These are phyloP conservation scores for Pomatorhinus ruficollis DNA, from an alignment of 2,113 vertebrate genomes.

Conservation along the genomic window DNA sequence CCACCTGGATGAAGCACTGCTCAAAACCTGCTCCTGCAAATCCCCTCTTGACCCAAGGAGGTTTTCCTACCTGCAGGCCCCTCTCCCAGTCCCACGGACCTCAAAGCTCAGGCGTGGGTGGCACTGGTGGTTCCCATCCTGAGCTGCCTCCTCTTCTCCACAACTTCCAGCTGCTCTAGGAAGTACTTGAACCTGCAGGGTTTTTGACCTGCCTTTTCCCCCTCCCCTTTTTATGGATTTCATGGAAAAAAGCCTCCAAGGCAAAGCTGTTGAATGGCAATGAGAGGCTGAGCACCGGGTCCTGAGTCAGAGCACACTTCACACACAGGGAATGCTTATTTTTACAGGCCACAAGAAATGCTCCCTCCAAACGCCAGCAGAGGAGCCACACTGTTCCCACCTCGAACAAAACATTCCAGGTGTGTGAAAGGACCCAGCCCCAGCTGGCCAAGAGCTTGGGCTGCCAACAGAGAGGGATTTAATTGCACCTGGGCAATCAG, in stretches of 20 bases:
- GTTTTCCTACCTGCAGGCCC: slow-evolving; percentile 7
- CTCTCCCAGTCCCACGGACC: fast-evolving
- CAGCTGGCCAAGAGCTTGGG: neutral
- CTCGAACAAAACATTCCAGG: neutral
- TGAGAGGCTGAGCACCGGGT: neutral
- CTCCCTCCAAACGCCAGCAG: neutral
- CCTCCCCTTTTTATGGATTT: neutral
- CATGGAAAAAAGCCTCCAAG: neutral
- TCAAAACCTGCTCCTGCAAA: neutral
- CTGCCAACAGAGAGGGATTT: neutral
- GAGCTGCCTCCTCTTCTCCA: neutral
- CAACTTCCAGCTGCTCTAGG: neutral
- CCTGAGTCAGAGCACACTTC: neutral
- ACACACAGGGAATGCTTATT: neutral
- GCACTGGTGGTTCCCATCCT: neutral
- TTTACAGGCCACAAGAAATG: neutral
- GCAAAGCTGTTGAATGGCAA: neutral
- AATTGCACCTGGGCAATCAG: neutral
- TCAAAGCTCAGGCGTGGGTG: neutral
- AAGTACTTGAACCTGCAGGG: neutral
- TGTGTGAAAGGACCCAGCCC: neutral
- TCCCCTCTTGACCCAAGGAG: neutral
- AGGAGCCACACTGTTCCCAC: neutral
- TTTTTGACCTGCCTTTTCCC: neutral
- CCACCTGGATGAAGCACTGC: fast-evolving